Evolutionary conservation across 2,113 vertebrate genomes (phyloP).

Genomic region (Hyaena hyaena): DNA sequence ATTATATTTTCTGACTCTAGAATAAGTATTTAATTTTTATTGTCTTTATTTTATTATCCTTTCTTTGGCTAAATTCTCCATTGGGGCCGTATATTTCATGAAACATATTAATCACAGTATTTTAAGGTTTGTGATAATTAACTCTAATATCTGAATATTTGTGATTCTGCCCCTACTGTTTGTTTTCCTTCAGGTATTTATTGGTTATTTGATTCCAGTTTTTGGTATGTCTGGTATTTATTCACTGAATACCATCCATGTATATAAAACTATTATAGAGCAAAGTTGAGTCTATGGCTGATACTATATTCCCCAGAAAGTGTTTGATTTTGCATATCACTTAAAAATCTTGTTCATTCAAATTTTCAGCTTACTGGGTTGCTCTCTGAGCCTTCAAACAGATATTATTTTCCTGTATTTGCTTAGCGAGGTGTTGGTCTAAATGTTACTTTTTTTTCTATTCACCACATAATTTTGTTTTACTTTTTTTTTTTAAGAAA

Average conservation of each 20-base stretch:
- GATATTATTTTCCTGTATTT: background rate
- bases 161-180: background rate
- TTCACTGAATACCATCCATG: background rate
- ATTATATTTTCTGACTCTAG: background rate
- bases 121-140: background rate
- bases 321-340: background rate
- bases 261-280: background rate
- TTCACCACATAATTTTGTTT: background rate
- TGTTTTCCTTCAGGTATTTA: background rate
- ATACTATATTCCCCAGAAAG: background rate
- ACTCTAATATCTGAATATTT: background rate
- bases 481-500: background rate
- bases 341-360: background rate
- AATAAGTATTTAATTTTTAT: background rate
- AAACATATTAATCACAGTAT: background rate
- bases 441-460: background rate
- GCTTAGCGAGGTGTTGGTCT: background rate
- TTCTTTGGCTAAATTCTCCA: background rate
- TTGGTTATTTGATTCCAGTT: background rate
- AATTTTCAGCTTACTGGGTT: background rate
- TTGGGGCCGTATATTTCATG: background rate
- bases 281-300: background rate
- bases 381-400: background rate
- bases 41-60: background rate
- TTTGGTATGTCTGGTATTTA: background rate